Evolutionary conservation across 2,888 invertebrate species (phyloP).

Genomic region (Callimorpha dominula): DNA sequence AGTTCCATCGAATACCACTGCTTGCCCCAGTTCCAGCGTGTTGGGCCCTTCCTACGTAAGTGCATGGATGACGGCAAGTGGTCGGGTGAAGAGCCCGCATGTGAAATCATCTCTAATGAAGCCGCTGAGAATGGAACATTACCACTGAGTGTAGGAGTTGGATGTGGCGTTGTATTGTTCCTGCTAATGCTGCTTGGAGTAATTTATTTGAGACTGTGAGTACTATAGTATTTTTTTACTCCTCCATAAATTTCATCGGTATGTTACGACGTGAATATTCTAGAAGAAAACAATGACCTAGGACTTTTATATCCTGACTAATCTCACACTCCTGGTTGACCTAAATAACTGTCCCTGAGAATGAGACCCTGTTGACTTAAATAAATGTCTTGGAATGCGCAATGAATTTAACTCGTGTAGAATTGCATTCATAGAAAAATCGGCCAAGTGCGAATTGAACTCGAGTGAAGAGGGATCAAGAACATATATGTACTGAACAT

Average conservation of each 20-base stretch:
- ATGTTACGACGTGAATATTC: too few relatives aligned
- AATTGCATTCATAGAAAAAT: too few relatives aligned
- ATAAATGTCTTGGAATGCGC: too few relatives aligned
- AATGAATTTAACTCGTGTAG: too few relatives aligned
- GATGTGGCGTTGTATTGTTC: slow-evolving; percentile 93
- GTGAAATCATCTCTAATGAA: slow-evolving; percentile 90
- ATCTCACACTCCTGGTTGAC: neutral
- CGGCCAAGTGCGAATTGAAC: too few relatives aligned
- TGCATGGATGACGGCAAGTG: slow-evolving; percentile 94
- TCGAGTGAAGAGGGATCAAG: too few relatives aligned
- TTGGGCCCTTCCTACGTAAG: slow-evolving; percentile 93
- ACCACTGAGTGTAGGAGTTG: slow-evolving; percentile 94
- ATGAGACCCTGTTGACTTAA: too few relatives aligned
- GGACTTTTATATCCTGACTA: neutral
- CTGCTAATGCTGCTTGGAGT: slow-evolving; percentile 92
- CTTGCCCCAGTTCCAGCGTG: slow-evolving; percentile 92
- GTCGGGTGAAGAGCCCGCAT: slow-evolving; percentile 95
- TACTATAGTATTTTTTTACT: slow-evolving; percentile 49
- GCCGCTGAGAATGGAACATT: slow-evolving; percentile 90
- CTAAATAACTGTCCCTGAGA: too few relatives aligned
- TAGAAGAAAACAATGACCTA: neutral
- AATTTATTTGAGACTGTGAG: slow-evolving; percentile 94
- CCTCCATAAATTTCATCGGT: neutral
- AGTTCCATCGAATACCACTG: slow-evolving; percentile 96
- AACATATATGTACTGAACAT: too few relatives aligned